Evolutionary conservation across 2,797 vertebrate species (phyloP), one percentile per base, ranked within the genome.

Genomic region (Smutsia temminckii): DNA sequence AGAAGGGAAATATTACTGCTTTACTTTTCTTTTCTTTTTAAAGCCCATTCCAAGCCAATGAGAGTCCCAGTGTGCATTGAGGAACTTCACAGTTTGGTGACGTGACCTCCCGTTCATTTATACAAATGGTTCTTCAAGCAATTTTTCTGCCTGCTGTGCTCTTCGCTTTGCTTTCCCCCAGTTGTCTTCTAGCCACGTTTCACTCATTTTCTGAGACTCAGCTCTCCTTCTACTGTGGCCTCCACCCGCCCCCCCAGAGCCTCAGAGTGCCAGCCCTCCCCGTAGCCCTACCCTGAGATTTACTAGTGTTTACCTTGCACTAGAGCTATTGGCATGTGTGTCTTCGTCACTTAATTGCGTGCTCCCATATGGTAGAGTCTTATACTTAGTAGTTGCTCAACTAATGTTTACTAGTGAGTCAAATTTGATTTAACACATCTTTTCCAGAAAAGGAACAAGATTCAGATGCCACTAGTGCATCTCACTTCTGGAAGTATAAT

Each of bases 371-470:
- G 29, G 23, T 32, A 69, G 18, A 92, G 61, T 17, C 20, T 88
- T 55, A 78, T 4, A 42, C 3, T 4, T 84, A 79, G 46, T 61
- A 83, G 63, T 18, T 91, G 32, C 25, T 91, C 74, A 79, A 13
- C 69, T 87, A 74, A 16, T 57, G 14, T 69, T 92, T 94, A 77
- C 49, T 91, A 2, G 12, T 55, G 11, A 63, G 25, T 64, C 1
- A 0, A 69, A 34, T 77, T 25, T 91, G 18, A 61, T 11, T 63
- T 66, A 83, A 75, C 0, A 23, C 1, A 79, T 64, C 40, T 94
- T 93, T 79, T 89, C 68, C 34, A 84, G 69, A 80, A 95, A 57
- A 87, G 40, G 8, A 77, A 85, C 79, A 68, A 9, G 13, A 79
- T 51, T 71, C 81, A 64, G 51, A 40, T 27, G 27, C 27, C 80